These are phyloP conservation scores for Pelmatolapia mariae DNA, from an alignment of 2,113 vertebrate species.

Conservation along the genomic window DNA sequence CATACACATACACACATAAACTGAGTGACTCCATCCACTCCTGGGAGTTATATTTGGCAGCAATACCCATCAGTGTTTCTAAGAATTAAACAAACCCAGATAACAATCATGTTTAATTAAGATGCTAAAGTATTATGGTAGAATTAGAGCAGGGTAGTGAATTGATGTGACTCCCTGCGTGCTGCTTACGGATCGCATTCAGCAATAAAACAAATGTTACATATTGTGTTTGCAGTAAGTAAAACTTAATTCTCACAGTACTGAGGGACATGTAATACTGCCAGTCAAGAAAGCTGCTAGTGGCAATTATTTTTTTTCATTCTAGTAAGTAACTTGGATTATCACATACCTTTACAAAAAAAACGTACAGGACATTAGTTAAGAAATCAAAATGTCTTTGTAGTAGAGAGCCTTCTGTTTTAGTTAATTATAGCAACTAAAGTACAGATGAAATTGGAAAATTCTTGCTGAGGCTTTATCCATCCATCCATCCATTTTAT, in stretches of 20 bases:
- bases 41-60: slow-evolving; percentile 45
- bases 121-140: slow-evolving; percentile 21
- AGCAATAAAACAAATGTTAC: background rate
- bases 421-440: background rate
- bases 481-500: background rate
- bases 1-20: background rate
- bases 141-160: slow-evolving; percentile 8
- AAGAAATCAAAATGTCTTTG: background rate
- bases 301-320: background rate
- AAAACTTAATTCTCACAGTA: background rate
- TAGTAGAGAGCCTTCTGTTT: background rate
- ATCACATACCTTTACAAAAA: background rate
- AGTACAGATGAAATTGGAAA: background rate
- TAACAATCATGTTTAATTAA: slow-evolving; percentile 58
- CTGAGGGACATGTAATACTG: background rate
- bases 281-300: background rate
- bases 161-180: background rate
- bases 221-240: background rate
- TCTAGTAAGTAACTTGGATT: background rate
- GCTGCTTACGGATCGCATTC: background rate
- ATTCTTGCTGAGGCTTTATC: background rate
- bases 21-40: background rate
- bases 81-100: slow-evolving; percentile 50
- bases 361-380: background rate
- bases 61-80: slow-evolving; percentile 23